A percentile compares a stretch with the other conserved stretches of the same genome.
These are phyloP conservation scores for Alentia gelatinosa DNA, from an alignment of 2,888 invertebrate species.

Conservation along the genomic window DNA sequence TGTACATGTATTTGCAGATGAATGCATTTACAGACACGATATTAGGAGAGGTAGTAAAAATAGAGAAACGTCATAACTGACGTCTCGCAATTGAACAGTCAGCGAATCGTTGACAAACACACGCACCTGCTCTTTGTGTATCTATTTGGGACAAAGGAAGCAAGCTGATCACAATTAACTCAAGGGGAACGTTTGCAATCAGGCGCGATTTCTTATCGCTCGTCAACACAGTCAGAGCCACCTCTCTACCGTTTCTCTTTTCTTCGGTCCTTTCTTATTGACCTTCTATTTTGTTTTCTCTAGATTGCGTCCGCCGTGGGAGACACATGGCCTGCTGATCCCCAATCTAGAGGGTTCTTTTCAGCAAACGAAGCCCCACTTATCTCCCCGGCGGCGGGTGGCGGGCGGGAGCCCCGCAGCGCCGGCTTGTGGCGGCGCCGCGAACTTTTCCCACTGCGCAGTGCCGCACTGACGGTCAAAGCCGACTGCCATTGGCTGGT, in stretches of 20 bases:
- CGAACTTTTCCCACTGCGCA: background rate
- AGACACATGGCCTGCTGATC: slow-evolving; percentile 40
- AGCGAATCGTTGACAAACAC: background rate
- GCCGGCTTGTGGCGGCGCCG: background rate
- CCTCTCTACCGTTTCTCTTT: background rate
- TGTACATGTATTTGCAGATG: background rate
- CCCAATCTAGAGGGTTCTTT: slow-evolving; percentile 43
- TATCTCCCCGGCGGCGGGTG: background rate
- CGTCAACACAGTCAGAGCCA: slow-evolving; percentile 10
- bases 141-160: background rate
- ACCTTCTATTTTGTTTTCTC: slow-evolving; percentile 43
- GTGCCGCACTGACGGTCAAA: slow-evolving; percentile 36
- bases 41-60: too few relatives aligned
- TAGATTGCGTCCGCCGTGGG: slow-evolving; percentile 45
- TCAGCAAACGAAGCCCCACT: slow-evolving; percentile 40
- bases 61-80: too few relatives aligned
- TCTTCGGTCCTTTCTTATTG: slow-evolving; percentile 2
- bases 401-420: background rate
- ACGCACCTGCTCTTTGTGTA: slow-evolving; percentile 8
- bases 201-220: slow-evolving; percentile 28
- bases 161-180: slow-evolving; percentile 37
- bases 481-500: slow-evolving; percentile 37
- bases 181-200: background rate
- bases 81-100: background rate
- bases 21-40: background rate